A percentile compares a stretch with the other conserved stretches of the same genome.
These are phyloP conservation scores for Tapirus indicus DNA, from an alignment of 2,797 vertebrate species.

Conservation along the genomic window DNA sequence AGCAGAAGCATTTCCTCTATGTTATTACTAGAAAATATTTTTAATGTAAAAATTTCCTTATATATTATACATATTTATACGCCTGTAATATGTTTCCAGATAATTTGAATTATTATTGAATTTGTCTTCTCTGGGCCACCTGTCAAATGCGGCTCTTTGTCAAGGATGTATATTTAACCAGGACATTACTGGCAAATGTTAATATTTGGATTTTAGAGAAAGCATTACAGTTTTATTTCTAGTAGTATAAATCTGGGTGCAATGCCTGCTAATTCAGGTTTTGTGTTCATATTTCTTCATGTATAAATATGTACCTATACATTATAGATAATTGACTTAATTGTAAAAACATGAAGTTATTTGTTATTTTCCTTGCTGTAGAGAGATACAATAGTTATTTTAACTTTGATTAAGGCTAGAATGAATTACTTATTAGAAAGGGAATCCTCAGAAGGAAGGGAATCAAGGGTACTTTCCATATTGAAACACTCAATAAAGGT, in stretches of 20 bases:
- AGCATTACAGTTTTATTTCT: neutral
- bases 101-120: neutral
- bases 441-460: rapidly evolving
- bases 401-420: neutral
- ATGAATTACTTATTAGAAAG: neutral
- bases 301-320: neutral
- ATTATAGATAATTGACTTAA: neutral
- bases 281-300: neutral
- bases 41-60: neutral
- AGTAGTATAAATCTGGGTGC: neutral
- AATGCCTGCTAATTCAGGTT: neutral
- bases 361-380: neutral
- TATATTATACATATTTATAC: neutral
- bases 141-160: neutral
- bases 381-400: slow-evolving; percentile 1
- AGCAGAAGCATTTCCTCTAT: neutral
- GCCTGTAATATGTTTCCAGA: neutral
- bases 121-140: neutral
- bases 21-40: neutral
- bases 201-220: slow-evolving; percentile 2
- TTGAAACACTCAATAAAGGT: neutral
- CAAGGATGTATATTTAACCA: neutral
- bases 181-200: neutral
- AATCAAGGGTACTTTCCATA: neutral
- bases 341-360: slow-evolving; percentile 12